Conservation (phyloP, 2,888 invertebrate species). For the Tetragonula carbonaria region DNA sequence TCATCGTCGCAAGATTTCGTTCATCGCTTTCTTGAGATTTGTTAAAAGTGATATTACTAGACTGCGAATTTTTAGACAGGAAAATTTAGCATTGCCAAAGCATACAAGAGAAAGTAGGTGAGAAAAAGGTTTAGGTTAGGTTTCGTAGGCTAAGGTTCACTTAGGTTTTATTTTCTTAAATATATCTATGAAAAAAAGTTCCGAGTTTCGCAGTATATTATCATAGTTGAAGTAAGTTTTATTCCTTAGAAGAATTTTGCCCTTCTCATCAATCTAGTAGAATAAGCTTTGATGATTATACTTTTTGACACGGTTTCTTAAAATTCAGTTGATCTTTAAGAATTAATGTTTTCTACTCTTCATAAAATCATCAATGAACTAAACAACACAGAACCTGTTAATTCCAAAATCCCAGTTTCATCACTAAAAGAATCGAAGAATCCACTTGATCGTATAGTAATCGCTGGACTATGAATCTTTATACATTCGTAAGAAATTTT, state of each 20-base stretch:
- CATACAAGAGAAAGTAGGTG: too few species aligned
- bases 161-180: too few species aligned
- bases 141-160: too few species aligned
- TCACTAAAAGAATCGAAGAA: neutral
- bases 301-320: too few species aligned
- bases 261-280: neutral
- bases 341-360: neutral
- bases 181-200: too few species aligned
- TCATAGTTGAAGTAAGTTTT: neutral
- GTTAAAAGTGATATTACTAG: neutral
- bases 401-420: neutral
- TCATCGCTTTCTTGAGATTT: neutral
- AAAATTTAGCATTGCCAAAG: too few species aligned
- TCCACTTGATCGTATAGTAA: neutral
- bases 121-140: too few species aligned
- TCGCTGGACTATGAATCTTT: neutral
- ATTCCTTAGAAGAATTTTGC: neutral
- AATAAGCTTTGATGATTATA: too few species aligned
- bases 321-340: too few species aligned
- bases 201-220: neutral
- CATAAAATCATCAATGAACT: neutral
- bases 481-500: too few species aligned
- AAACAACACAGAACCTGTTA: neutral
- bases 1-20: neutral
- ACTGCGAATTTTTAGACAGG: too few species aligned